A percentile compares a stretch with the other conserved stretches of the same genome.
These are phyloP conservation scores for Pleuronectes platessa DNA, from an alignment of 2,113 vertebrate genomes.

Conservation along the genomic window DNA sequence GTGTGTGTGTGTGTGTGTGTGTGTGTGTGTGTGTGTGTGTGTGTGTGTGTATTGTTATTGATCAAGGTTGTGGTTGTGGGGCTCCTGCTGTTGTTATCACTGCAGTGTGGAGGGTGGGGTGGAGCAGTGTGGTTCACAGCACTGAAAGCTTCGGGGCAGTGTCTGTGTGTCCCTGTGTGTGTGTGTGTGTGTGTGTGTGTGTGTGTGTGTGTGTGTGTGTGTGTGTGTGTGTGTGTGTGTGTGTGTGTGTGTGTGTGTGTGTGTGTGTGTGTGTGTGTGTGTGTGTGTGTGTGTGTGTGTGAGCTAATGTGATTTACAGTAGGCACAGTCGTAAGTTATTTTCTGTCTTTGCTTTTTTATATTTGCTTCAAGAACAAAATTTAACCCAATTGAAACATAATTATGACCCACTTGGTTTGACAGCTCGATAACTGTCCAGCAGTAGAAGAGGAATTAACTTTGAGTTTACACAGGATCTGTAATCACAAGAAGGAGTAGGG, in stretches of 20 bases:
- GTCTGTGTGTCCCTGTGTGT: background rate
- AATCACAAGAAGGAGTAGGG: slow-evolving; percentile 7
- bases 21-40: slow-evolving; percentile 32
- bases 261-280: background rate
- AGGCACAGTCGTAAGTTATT: background rate
- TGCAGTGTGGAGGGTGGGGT: slow-evolving; percentile 61
- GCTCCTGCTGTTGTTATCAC: slow-evolving; percentile 70
- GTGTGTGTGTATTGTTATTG: slow-evolving; percentile 62
- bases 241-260: background rate
- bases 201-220: background rate
- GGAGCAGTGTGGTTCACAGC: slow-evolving; percentile 45
- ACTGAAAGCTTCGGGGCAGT: slow-evolving; percentile 36
- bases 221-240: background rate
- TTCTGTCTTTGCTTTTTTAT: slow-evolving; percentile 1
- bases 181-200: too few relatives aligned
- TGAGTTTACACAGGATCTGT: background rate
- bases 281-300: too few relatives aligned
- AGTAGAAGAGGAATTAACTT: slow-evolving; percentile 11
- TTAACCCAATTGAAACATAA: slow-evolving; percentile 19
- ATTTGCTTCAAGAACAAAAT: slow-evolving; percentile 20
- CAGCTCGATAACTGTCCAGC: slow-evolving; percentile 19
- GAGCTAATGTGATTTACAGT: slow-evolving; percentile 43
- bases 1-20: slow-evolving; percentile 30
- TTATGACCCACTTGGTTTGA: slow-evolving; percentile 18
- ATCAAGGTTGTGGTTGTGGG: slow-evolving; percentile 64